Evolutionary conservation across 1,140 invertebrate species (phyloP), one percentile per base, ranked within the genome.

Genomic region (Teleopsis dalmanni): DNA sequence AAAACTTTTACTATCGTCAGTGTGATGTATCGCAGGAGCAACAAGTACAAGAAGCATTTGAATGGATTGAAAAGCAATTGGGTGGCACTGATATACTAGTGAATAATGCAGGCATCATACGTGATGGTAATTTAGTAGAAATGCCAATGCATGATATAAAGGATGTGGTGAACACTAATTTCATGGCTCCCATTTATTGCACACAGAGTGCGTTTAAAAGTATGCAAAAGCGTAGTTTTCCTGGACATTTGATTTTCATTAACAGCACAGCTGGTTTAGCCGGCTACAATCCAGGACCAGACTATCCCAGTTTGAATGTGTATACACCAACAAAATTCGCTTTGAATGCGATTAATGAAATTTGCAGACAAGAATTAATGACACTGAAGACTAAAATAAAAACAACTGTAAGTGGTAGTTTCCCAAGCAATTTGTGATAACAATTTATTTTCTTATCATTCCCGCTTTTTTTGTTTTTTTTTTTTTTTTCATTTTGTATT

Each of bases 81-180:
- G 82, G 82, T 3, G 72, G 77, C 5, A 69, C 83, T n/a, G 77
- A 83, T 59, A 72, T 87, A 4, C 72, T 83, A 40, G 65, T 87
- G 3, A 86, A 85, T 57, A 85, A 83, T 60, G 83, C 85, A 1
- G 83, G 81, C 4, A 58, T 66, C 13, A 16, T 57, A 2, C 45
- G 57, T 1, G 41, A 47, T 0, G 43, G 53, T 0, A 47, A 47
- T 11, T 49, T 68, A 1, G 49, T 61, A 6, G 53, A 55, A 27
- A 65, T 53, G 3, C 57, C 66, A 26, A 53, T 57, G 5, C 51
- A 44, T 1, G 51, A 52, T 50, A 18, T 68, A 0, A 49, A 33
- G 35, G 56, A 50, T 21, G 59, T 61, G 4, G 38, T 74, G 3
- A 61, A 72, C 18, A 61, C 65, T 0, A 84, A 85, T 62, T 73